phyloP scores from a whole-genome alignment of 1,140 invertebrate genomes.

The Leptopilina clavipes region DNA sequence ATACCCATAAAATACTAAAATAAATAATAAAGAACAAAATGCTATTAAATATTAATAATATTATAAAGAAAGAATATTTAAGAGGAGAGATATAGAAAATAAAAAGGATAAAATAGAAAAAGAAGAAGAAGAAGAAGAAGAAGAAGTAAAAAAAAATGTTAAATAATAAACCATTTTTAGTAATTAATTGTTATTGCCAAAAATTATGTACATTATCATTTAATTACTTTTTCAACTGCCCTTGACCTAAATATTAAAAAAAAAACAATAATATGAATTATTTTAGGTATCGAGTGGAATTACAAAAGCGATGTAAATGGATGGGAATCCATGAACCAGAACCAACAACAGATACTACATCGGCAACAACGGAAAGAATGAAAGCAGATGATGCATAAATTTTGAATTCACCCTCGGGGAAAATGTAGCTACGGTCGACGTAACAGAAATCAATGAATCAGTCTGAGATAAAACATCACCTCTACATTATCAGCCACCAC shows the following conservation, averaged over 20 bases:
- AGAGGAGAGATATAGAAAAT: too few species aligned
- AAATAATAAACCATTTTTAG: too few species aligned
- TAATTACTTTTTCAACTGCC: background rate
- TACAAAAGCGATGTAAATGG: conserved; percentile 83
- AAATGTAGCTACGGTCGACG: conserved; percentile 35
- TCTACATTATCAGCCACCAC: conserved; percentile 59
- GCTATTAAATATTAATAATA: too few species aligned
- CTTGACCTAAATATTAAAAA: conserved; percentile 17
- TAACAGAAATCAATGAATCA: conserved; percentile 3
- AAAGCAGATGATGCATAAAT: conserved; percentile 68
- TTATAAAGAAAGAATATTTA: too few species aligned
- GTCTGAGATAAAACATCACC: background rate
- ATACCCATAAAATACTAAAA: too few species aligned
- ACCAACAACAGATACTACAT: conserved; percentile 54
- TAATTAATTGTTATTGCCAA: background rate
- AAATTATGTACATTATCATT: background rate
- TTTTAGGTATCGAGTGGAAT: conserved; percentile 76
- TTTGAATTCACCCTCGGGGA: background rate
- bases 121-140: too few species aligned
- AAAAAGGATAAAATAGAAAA: background rate
- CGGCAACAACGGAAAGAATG: conserved; percentile 66
- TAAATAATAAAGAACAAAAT: background rate
- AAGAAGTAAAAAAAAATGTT: background rate
- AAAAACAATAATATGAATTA: conserved; percentile 3
- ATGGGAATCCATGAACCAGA: conserved; percentile 79